These are phyloP conservation scores for Agrotis puta DNA, from an alignment of 2,888 invertebrate species.

Conservation along the genomic window DNA sequence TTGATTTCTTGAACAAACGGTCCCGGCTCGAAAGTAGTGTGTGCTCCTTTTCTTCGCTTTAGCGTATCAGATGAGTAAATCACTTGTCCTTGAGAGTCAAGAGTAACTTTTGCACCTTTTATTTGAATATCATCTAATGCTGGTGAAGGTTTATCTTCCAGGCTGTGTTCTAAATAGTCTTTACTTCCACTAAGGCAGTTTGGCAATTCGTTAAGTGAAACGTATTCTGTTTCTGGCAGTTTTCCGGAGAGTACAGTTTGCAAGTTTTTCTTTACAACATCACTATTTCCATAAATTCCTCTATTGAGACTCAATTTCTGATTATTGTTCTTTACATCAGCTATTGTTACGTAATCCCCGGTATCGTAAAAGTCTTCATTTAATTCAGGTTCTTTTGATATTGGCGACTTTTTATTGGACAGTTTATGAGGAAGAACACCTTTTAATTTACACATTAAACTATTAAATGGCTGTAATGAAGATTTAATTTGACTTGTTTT, in stretches of 20 bases:
- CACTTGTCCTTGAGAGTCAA: conserved; percentile 96
- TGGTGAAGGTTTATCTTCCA: conserved; percentile 78
- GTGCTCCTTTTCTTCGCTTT: conserved; percentile 94
- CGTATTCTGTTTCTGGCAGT: conserved; percentile 94
- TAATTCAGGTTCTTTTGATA: conserved; percentile 84
- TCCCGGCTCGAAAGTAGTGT: conserved; percentile 97
- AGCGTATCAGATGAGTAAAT: conserved; percentile 97
- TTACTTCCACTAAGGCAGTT: conserved; percentile 85
- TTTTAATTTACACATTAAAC: conserved; percentile 93
- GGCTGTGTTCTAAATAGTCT: conserved; percentile 83
- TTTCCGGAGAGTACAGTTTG: conserved; percentile 92
- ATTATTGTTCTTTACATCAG: conserved; percentile 95
- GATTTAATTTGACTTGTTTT: conserved; percentile 80
- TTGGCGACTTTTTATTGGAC: conserved; percentile 88
- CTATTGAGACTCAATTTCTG: conserved; percentile 89
- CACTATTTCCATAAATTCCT: conserved; percentile 92
- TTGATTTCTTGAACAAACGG: conserved; percentile 94
- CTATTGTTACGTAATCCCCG: conserved; percentile 96
- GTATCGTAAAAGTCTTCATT: conserved; percentile 91
- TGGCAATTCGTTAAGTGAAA: conserved; percentile 95
- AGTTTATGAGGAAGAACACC: conserved; percentile 91
- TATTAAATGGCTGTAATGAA: conserved; percentile 92
- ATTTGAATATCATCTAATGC: conserved; percentile 86
- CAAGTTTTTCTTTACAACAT: conserved; percentile 92
- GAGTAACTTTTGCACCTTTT: conserved; percentile 94